Evolutionary conservation across 2,888 invertebrate species (phyloP).

Genomic region (Periphyllus acericola): DNA sequence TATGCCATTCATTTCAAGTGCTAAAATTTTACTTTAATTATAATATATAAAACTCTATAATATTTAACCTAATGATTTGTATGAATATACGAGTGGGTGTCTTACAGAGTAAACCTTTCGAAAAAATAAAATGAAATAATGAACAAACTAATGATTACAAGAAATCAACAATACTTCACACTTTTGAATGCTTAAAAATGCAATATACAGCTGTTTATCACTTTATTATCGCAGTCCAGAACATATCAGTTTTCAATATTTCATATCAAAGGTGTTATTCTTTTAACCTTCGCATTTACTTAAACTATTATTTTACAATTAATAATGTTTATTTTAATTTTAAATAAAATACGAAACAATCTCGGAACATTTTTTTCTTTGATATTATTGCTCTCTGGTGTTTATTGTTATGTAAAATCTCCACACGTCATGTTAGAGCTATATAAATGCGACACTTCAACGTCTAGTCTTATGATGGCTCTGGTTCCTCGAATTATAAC

Average conservation of each 20-base stretch:
- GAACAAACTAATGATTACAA: neutral
- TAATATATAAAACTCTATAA: too few relatives aligned
- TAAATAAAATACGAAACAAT: neutral
- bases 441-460: neutral
- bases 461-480: neutral
- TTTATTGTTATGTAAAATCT: neutral
- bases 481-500: neutral
- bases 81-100: neutral
- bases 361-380: neutral
- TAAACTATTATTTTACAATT: neutral
- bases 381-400: neutral
- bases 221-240: neutral
- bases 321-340: neutral
- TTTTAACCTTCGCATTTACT: neutral
- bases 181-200: neutral
- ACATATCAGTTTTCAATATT: neutral
- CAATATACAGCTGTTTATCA: neutral
- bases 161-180: neutral
- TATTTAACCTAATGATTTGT: too few relatives aligned
- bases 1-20: neutral
- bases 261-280: neutral
- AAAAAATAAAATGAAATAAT: neutral
- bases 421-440: neutral
- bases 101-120: neutral
- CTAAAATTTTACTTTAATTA: too few relatives aligned